These are phyloP conservation scores for Sphaerophoria rueppellii DNA, from an alignment of 2,888 invertebrate species.

Conservation along the genomic window DNA sequence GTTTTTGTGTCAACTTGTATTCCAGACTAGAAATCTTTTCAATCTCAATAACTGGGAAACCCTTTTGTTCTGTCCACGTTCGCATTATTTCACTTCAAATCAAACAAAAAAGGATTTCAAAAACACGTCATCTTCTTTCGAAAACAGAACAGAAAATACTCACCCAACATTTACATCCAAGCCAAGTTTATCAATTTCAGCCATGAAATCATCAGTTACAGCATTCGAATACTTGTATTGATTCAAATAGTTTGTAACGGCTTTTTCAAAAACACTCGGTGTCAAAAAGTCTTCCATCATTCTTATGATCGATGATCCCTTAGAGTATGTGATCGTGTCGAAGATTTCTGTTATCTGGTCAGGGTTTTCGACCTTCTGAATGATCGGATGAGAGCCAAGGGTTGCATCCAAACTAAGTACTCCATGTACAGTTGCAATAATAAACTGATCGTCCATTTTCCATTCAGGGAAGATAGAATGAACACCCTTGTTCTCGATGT, in stretches of 20 bases:
- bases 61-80: conserved; percentile 95
- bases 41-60: conserved; percentile 90
- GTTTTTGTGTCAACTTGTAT: conserved; percentile 88
- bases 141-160: conserved; percentile 6
- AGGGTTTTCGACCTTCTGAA: conserved; percentile 92
- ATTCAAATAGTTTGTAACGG: conserved; percentile 89
- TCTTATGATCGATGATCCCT: conserved; percentile 93
- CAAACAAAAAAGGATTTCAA: not conserved
- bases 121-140: too few relatives aligned
- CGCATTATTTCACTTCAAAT: conserved; percentile 87
- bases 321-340: conserved; percentile 94
- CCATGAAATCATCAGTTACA: conserved; percentile 89
- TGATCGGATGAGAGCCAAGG: conserved; percentile 94
- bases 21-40: conserved; percentile 82
- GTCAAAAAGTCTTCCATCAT: conserved; percentile 93
- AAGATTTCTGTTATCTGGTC: conserved; percentile 96
- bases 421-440: conserved; percentile 87
- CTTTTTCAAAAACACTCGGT: conserved; percentile 87
- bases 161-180: conserved; percentile 82
- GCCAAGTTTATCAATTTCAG: conserved; percentile 83
- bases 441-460: conserved; percentile 91
- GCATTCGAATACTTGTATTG: conserved; percentile 90
- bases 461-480: conserved; percentile 88
- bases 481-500: conserved; percentile 92
- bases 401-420: conserved; percentile 90